Base-by-base conservation (phyloP, 2,888 invertebrate species). In the Eupithecia exiguata region DNA sequence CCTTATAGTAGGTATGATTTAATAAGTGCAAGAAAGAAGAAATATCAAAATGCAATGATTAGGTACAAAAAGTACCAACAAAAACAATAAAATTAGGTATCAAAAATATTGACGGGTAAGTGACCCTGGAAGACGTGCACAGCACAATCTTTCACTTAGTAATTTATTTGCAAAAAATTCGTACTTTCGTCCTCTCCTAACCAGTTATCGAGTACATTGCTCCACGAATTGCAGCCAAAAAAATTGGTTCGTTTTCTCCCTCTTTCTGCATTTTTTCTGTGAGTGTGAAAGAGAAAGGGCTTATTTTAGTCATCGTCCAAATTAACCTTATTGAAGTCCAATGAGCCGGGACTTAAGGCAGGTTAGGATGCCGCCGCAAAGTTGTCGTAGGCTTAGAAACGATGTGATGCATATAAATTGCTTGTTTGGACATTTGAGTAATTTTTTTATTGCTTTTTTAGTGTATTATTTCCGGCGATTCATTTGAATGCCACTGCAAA, bases 171-270 rank as follows among this genome's bases (percentile, higher is more conserved):
- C 88, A 90, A 91, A 90, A 92, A 91, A 89, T 85, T 89, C 87
- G 93, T 93, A 93, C 93, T 93, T 93, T 93, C 92, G 93, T 91
- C 94, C 93, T 93, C 87, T 91, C 91, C 84, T 87, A 90, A 92
- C 93, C 92, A 91, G 93, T 92, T 90, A 85, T 80, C 78, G 90
- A 88, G 94, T 92, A 89, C 94, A 89, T 89, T 93, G 94, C 92
- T 92, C 93, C 85, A 84, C 79, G 84, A 84, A 88, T 88, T 90
- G 89, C 88, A 88, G 88, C 88, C 89, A 81, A 94, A 92, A 91
- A 90, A 91, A 91, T 90, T 89, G 85, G 85, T 88, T 84, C 79
- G 80, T 83, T 83, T 83, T 90, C 91, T 87, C 87, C 87, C 81
- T 91, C 89, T 80, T 72, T 81, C 70, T 79, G 71, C 6, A 10